phyloP scores from a whole-genome alignment of 2,888 invertebrate species.

The Oxystoma pomonae region DNA sequence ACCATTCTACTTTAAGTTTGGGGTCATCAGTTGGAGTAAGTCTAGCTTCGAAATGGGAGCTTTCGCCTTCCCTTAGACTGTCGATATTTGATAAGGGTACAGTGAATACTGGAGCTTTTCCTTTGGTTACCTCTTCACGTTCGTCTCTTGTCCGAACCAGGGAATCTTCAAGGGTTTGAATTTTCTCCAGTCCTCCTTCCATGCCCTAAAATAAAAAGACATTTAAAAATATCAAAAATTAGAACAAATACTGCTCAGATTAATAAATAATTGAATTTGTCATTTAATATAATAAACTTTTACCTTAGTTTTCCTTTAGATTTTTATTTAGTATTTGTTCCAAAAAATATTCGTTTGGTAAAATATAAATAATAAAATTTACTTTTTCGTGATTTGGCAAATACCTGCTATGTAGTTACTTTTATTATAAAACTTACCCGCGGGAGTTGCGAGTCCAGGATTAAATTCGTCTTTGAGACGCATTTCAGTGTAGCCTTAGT shows the following conservation, averaged over 20 bases:
- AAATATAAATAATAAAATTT: slow-evolving; percentile 7
- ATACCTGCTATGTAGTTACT: too few species aligned
- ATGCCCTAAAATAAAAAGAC: slow-evolving; percentile 60
- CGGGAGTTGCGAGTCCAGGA: slow-evolving; percentile 89
- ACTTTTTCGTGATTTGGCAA: too few species aligned
- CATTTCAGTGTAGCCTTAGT: slow-evolving; percentile 84
- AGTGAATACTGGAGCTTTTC: slow-evolving; percentile 87
- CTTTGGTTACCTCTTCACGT: slow-evolving; percentile 67
- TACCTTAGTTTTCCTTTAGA: background rate
- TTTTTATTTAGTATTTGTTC: background rate
- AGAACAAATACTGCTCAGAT: too few species aligned
- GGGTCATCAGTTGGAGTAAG: slow-evolving; percentile 88
- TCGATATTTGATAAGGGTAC: slow-evolving; percentile 85
- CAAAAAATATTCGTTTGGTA: background rate
- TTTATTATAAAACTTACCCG: slow-evolving; percentile 70
- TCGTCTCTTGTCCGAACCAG: slow-evolving; percentile 74
- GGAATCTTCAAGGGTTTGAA: slow-evolving; percentile 88
- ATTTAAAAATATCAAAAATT: too few species aligned
- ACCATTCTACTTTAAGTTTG: slow-evolving; percentile 89
- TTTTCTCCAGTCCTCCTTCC: slow-evolving; percentile 92
- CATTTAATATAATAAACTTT: background rate
- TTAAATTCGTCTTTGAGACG: slow-evolving; percentile 82
- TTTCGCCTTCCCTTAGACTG: slow-evolving; percentile 85
- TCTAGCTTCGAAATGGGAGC: slow-evolving; percentile 85
- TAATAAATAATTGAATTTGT: too few species aligned